Evolutionary conservation across 2,888 invertebrate genomes (phyloP).

Genomic region (Rotaria macrura): DNA sequence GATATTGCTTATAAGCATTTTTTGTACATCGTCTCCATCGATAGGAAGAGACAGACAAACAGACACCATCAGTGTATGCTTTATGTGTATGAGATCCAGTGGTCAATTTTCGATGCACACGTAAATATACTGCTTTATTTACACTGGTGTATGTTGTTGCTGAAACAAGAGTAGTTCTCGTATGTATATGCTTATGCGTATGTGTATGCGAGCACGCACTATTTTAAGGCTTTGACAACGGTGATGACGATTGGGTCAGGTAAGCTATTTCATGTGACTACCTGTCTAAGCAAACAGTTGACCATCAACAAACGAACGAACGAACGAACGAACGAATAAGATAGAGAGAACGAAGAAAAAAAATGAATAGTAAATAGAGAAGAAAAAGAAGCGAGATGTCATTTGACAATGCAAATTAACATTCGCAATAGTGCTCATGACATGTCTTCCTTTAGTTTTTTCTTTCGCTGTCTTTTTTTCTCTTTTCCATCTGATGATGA

Average conservation of each 20-base stretch:
- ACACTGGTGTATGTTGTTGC: neutral
- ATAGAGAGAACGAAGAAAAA: neutral
- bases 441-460: neutral
- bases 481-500: neutral
- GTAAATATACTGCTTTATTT: neutral
- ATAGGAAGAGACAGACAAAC: neutral
- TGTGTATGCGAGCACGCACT: neutral
- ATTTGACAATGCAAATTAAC: neutral
- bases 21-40: neutral
- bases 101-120: neutral
- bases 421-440: neutral
- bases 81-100: neutral
- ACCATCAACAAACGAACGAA: neutral
- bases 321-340: neutral
- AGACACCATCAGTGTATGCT: neutral
- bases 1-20: neutral
- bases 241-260: neutral
- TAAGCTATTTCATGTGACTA: neutral
- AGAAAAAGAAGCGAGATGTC: neutral
- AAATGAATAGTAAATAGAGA: neutral
- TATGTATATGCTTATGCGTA: neutral
- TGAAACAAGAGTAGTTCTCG: neutral
- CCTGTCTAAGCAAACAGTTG: conserved; percentile 2
- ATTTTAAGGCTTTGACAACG: neutral
- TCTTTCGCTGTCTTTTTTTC: neutral